A percentile compares a stretch with the other conserved stretches of the same genome.
Conservation (phyloP, 1,140 invertebrate species). For the Eriosoma lanigerum region DNA sequence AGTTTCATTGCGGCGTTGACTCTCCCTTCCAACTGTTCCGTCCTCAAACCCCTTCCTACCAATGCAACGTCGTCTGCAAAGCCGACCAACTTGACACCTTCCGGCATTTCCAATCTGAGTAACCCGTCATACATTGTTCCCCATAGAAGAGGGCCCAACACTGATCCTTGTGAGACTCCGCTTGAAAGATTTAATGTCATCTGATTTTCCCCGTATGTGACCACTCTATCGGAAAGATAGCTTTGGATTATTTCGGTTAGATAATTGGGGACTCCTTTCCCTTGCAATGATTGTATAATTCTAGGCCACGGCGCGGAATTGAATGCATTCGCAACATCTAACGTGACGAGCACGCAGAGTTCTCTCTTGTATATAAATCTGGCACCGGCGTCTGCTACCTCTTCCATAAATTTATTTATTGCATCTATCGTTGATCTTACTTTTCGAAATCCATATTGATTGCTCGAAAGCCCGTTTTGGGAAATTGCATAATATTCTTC, state of each 20-base stretch:
- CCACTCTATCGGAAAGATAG: neutral
- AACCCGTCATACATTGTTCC: neutral
- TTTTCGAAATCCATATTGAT: neutral
- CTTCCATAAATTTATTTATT: neutral
- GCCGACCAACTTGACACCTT: neutral
- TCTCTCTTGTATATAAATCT: neutral
- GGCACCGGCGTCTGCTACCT: neutral
- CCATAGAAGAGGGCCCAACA: neutral
- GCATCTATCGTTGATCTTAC: neutral
- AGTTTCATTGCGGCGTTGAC: neutral
- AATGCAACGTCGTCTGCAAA: neutral
- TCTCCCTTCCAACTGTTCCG: neutral
- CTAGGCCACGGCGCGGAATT: neutral
- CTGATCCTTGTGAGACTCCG: slow-evolving; percentile 3
- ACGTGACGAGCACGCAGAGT: neutral
- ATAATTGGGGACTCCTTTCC: neutral
- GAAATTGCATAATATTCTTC: neutral
- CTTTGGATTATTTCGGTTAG: no score
- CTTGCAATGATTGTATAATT: neutral
- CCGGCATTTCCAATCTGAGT: neutral
- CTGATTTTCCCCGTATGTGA: neutral
- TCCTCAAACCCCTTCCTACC: neutral
- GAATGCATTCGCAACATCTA: neutral
- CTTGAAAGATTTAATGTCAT: neutral
- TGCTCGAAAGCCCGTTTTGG: neutral